A percentile compares a stretch with the other conserved stretches of the same genome.
These are phyloP conservation scores for Drosophila leonis DNA, from an alignment of 2,888 invertebrate species.

Conservation along the genomic window DNA sequence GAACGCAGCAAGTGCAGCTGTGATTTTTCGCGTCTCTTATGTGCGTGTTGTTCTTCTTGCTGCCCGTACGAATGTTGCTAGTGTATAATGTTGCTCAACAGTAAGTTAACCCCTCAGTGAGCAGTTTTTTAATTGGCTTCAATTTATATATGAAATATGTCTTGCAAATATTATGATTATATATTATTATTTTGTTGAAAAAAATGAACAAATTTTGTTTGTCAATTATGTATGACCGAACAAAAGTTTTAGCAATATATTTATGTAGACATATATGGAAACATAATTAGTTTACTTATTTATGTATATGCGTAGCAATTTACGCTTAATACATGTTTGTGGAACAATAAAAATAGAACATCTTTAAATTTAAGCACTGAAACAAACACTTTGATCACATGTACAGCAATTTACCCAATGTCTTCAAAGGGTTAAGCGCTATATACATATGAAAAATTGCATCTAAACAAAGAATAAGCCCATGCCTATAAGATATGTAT, in stretches of 20 bases:
- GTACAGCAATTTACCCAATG: background rate
- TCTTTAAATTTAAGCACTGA: too few species aligned
- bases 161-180: background rate
- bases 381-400: too few species aligned
- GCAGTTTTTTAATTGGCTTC: background rate
- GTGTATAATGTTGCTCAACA: constrained; percentile 36
- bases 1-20: constrained; percentile 44
- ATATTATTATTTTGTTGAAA: background rate
- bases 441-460: background rate
- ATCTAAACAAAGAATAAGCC: background rate
- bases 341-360: too few species aligned
- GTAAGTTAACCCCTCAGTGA: constrained; percentile 34
- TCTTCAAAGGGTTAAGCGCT: background rate
- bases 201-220: background rate
- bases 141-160: background rate
- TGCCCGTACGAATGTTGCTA: constrained; percentile 28
- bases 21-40: constrained; percentile 32
- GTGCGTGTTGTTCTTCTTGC: constrained; percentile 5
- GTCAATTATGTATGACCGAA: background rate
- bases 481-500: background rate
- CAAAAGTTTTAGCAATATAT: background rate
- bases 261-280: too few species aligned
- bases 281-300: too few species aligned
- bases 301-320: too few species aligned
- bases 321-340: too few species aligned